phyloP scores from a whole-genome alignment of 2,113 vertebrate species.

The Oriolus oriolus region DNA sequence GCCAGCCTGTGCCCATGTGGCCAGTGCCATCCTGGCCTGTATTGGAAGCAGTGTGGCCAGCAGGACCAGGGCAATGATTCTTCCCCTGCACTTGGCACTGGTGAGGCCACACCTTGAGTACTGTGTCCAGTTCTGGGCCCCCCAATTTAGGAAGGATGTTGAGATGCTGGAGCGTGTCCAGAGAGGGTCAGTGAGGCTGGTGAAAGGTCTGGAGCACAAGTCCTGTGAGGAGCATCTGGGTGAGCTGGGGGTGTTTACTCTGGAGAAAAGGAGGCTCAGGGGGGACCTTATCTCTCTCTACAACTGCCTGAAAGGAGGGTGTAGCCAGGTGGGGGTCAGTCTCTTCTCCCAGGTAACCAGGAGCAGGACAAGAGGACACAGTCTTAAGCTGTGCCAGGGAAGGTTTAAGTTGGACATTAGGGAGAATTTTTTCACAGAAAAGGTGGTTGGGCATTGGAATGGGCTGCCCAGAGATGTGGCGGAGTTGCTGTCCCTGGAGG shows the following conservation, averaged over 20 bases:
- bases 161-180: not conserved
- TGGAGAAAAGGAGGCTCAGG: not conserved
- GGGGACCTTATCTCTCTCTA: accelerated
- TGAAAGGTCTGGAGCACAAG: not conserved
- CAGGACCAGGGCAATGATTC: not conserved
- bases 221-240: not conserved
- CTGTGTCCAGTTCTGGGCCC: not conserved
- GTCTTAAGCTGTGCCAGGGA: not conserved
- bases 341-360: not conserved
- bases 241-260: not conserved
- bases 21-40: not conserved
- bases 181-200: not conserved
- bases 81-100: not conserved
- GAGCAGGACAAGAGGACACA: too few species aligned
- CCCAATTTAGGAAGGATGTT: accelerated
- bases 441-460: not conserved
- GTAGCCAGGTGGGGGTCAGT: accelerated
- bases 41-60: not conserved
- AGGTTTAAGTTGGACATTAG: not conserved
- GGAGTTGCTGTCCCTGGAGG: not conserved
- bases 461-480: not conserved
- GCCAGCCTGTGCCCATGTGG: too few species aligned
- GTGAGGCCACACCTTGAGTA: too few species aligned
- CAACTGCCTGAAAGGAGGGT: not conserved
- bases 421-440: not conserved